Evolutionary conservation across 2,113 vertebrate genomes (phyloP).

Genomic region (Dunckerocampus dactyliophorus): DNA sequence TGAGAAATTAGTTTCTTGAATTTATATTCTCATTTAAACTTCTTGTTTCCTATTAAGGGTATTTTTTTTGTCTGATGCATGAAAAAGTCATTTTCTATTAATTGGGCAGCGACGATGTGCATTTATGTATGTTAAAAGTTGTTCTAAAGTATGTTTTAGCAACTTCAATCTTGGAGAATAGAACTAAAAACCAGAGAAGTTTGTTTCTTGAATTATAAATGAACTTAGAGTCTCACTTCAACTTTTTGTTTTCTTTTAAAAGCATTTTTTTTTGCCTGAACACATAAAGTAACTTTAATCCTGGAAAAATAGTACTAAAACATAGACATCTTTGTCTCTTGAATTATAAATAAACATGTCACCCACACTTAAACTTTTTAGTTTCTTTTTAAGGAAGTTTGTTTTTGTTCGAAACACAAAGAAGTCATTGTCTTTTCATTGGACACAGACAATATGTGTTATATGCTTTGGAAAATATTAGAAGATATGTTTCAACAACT

Average conservation of each 20-base stretch:
- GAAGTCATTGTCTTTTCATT: neutral
- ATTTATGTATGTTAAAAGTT: too few relatives aligned
- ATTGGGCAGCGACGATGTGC: too few relatives aligned
- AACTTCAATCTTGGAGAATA: neutral
- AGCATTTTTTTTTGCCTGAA: neutral
- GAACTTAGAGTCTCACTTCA: neutral
- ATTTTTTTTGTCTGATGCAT: too few relatives aligned
- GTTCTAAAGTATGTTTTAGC: neutral
- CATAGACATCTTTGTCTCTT: too few relatives aligned
- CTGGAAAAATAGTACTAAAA: too few relatives aligned
- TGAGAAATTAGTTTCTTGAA: too few relatives aligned
- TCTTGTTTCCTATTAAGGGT: too few relatives aligned
- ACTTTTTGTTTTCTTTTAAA: neutral
- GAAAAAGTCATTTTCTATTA: too few relatives aligned
- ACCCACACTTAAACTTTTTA: neutral
- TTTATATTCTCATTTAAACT: too few relatives aligned
- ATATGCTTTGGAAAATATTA: too few relatives aligned
- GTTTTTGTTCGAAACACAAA: neutral
- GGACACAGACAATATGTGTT: neutral
- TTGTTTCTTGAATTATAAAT: neutral
- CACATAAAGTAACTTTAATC: too few relatives aligned
- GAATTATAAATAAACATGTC: neutral
- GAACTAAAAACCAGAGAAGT: neutral
- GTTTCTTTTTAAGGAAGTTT: neutral
- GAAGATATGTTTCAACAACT: too few relatives aligned